Conservation (phyloP, 2,113 vertebrate species). For the Semnornis frantzii region DNA sequence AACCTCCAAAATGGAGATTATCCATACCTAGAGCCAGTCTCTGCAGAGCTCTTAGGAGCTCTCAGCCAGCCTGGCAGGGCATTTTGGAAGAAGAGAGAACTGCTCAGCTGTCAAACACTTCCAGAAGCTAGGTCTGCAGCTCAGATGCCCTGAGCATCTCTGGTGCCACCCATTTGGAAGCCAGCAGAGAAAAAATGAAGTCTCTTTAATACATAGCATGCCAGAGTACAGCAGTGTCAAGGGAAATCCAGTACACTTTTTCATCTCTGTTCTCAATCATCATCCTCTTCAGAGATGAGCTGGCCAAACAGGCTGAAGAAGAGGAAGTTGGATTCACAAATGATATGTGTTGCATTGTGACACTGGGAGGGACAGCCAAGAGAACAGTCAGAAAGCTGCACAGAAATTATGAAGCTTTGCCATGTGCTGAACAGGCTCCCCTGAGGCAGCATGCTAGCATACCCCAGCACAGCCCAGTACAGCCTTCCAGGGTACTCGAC, state of each 20-base stretch:
- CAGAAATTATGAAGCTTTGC: background rate
- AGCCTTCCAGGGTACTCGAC: fast-evolving
- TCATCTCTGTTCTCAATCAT: background rate
- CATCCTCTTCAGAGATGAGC: background rate
- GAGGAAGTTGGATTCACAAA: background rate
- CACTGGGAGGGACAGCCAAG: background rate
- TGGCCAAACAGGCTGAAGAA: background rate
- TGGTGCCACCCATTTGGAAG: background rate
- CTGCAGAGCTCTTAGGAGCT: background rate
- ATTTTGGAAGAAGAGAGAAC: background rate
- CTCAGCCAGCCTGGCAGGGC: background rate
- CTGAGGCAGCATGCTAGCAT: fast-evolving
- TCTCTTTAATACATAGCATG: background rate
- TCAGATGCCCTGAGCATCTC: background rate
- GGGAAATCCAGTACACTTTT: background rate
- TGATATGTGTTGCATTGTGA: background rate
- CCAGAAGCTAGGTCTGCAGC: background rate
- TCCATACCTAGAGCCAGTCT: background rate
- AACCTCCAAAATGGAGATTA: background rate
- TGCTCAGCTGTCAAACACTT: background rate
- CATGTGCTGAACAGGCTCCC: background rate
- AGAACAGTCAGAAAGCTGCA: background rate
- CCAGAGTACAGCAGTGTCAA: background rate
- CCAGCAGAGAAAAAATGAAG: background rate
- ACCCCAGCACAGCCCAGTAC: background rate